These are phyloP conservation scores for Indicator indicator DNA, from an alignment of 2,113 vertebrate genomes.

Conservation along the genomic window DNA sequence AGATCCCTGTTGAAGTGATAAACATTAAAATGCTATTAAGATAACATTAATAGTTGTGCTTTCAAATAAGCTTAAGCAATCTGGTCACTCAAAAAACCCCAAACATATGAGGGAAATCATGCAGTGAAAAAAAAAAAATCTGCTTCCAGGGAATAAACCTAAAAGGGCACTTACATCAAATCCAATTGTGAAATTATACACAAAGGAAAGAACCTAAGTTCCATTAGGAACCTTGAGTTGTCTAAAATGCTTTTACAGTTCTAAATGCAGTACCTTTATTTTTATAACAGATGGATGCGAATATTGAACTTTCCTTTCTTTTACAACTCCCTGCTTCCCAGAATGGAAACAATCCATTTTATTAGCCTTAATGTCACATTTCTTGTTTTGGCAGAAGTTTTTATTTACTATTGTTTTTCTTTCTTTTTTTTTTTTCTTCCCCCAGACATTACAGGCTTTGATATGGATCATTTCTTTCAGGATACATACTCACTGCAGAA, in stretches of 20 bases:
- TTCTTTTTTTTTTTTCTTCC: background rate
- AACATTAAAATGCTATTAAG: slow-evolving; percentile 46
- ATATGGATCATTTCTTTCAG: slow-evolving; percentile 28
- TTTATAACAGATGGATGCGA: background rate
- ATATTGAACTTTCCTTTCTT: background rate
- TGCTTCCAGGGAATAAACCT: background rate
- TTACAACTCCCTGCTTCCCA: slow-evolving; percentile 1
- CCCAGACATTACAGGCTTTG: background rate
- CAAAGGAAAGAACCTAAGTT: slow-evolving; percentile 25
- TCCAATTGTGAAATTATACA: slow-evolving; percentile 5
- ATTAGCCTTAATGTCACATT: background rate
- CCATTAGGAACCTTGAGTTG: background rate
- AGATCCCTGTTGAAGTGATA: slow-evolving; percentile 26
- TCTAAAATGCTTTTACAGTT: slow-evolving; percentile 11
- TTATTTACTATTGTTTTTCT: slow-evolving; percentile 35
- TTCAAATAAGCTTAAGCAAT: slow-evolving; percentile 9
- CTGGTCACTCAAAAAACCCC: background rate
- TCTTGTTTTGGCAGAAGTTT: slow-evolving; percentile 53
- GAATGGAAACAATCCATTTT: slow-evolving; percentile 36
- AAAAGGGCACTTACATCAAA: slow-evolving; percentile 4
- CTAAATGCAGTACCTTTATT: background rate
- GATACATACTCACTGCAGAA: background rate
- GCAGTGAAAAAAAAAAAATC: rapidly evolving
- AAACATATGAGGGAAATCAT: background rate
- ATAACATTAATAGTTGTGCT: slow-evolving; percentile 17